Base-by-base conservation (phyloP, 2,888 invertebrate species). In the Caradrina clavipalpis region DNA sequence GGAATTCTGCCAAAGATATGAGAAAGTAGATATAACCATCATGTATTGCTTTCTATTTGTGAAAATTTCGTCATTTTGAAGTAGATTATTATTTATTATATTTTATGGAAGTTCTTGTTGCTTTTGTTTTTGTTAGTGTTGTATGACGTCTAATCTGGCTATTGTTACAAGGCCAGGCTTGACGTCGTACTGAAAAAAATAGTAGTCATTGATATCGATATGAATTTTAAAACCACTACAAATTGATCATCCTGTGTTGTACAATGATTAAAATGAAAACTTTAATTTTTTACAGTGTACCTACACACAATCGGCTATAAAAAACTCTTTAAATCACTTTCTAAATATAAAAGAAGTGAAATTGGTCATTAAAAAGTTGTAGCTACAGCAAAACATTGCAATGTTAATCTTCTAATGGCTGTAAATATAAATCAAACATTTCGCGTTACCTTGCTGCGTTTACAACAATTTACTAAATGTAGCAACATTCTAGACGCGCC, bases 381-480 rank as follows among this genome's bases (percentile, higher is more conserved):
- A 50, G 22, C 22, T 17, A 21, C 15, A 47, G 35, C 11, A 11
- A 42, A 55, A 19, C 22, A 47, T n/a, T 13, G 10, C 11, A 56
- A 21, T 17, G 50, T 47, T 4, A 11, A 45, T 11, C 7, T n/a
- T 2, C 0, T 0, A 22, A 22, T 49, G 5, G 17, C 13, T 22
- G 11, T 17, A 13, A 39, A 31, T 35, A 21, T 19, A 17, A 31
- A 15, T 1, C 0, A 7, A 47, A 61, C 10, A 49, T 26, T 69
- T 67, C 19, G 39, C 68, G 21, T 58, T 82, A 80, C 67, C 58
- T 74, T 80, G 83, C 84, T 65, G 77, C 57, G 17, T 70, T n/a
- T 54, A 21, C 58, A 35, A 47, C 59, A 62, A 39, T 31, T 22
- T 10, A 26, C 21, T 42, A 26, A 62, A 51, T 49, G 10, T 15